These are phyloP conservation scores for Tortrix viridana DNA, from an alignment of 2,888 invertebrate genomes.

Conservation along the genomic window DNA sequence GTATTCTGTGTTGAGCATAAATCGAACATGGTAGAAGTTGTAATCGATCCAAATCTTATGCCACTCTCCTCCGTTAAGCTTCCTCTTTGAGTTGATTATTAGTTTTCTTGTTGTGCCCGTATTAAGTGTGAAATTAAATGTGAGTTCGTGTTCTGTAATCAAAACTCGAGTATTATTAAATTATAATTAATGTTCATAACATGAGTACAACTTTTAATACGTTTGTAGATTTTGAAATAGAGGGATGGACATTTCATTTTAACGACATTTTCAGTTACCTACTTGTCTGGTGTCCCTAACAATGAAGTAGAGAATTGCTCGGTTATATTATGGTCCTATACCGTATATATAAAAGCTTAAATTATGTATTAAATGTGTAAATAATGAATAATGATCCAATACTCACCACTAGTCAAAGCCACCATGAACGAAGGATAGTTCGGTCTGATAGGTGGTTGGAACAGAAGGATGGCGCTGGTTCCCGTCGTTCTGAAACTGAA, in stretches of 20 bases:
- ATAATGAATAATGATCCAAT: neutral
- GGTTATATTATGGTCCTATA: no score
- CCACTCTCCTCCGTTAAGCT: slow-evolving; percentile 97
- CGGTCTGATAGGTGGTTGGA: slow-evolving; percentile 94
- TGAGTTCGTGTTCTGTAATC: slow-evolving; percentile 90
- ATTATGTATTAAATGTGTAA: no score
- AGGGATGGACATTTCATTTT: no score
- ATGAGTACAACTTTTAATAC: neutral
- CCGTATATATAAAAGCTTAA: no score
- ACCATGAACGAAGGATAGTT: slow-evolving; percentile 97
- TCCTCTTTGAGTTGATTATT: slow-evolving; percentile 91
- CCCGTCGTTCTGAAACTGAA: slow-evolving; percentile 97
- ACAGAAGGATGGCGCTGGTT: slow-evolving; percentile 93
- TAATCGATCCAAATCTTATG: slow-evolving; percentile 98
- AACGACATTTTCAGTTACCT: no score
- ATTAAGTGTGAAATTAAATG: slow-evolving; percentile 95
- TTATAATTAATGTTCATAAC: no score
- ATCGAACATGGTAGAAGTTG: slow-evolving; percentile 95
- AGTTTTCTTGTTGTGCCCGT: slow-evolving; percentile 92
- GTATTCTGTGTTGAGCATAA: slow-evolving; percentile 95
- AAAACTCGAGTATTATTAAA: neutral
- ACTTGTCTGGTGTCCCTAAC: no score
- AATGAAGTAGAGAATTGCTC: no score
- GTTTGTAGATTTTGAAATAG: no score
- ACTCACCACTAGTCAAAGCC: slow-evolving; percentile 90